A percentile compares a stretch with the other conserved stretches of the same genome.
These are phyloP conservation scores for Uria aalge DNA, from an alignment of 2,113 vertebrate species.

Conservation along the genomic window DNA sequence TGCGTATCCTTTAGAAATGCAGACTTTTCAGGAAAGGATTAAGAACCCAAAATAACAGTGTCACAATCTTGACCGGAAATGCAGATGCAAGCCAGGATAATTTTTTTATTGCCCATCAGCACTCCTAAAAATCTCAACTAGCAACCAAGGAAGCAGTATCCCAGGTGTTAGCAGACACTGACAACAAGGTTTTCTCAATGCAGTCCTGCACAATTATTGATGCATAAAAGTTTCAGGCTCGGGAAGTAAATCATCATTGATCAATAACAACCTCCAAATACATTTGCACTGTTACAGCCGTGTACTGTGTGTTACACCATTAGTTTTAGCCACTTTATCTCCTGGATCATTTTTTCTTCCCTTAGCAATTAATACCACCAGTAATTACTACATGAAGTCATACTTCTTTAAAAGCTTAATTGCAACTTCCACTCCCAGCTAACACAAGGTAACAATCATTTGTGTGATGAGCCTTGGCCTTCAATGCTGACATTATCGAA, in stretches of 20 bases:
- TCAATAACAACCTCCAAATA: not conserved
- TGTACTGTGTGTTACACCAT: not conserved
- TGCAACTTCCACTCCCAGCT: not conserved
- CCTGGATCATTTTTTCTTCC: not conserved
- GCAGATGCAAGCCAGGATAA: not conserved
- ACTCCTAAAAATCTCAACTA: not conserved
- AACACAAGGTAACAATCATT: not conserved
- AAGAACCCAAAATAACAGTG: not conserved
- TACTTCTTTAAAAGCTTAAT: conserved; percentile 2
- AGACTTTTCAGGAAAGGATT: not conserved
- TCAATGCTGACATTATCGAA: not conserved
- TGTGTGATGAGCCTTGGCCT: not conserved
- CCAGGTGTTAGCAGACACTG: not conserved
- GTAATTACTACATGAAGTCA: conserved; percentile 27
- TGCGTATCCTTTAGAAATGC: not conserved
- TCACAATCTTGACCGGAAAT: not conserved
- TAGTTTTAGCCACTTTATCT: not conserved
- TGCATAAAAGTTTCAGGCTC: not conserved
- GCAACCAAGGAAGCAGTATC: not conserved
- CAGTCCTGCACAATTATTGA: not conserved
- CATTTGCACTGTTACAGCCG: not conserved
- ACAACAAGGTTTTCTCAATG: not conserved
- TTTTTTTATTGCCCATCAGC: not conserved
- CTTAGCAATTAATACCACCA: conserved; percentile 16
- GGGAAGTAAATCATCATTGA: not conserved